phyloP scores from a whole-genome alignment of 2,797 vertebrate genomes.

The Urophycis tenuis region DNA sequence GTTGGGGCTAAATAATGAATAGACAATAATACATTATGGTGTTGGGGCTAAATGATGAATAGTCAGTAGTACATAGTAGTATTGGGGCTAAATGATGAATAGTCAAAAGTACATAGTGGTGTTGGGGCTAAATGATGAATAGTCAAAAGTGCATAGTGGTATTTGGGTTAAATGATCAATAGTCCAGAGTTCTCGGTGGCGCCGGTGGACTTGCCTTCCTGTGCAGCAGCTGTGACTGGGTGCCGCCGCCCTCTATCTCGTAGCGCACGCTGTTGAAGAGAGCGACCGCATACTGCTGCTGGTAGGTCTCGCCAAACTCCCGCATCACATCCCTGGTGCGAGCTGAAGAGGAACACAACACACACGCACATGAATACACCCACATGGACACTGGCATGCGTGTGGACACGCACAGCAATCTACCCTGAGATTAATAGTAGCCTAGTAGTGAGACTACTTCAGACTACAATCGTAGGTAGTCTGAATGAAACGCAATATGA shows the following conservation, averaged over 20 bases:
- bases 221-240: constrained; percentile 87
- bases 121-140: not conserved
- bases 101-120: no score
- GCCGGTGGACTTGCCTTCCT: constrained; percentile 76
- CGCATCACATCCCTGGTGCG: constrained; percentile 74
- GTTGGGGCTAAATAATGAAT: no score
- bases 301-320: constrained; percentile 76
- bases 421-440: no score
- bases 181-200: not conserved
- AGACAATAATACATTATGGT: no score
- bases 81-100: no score
- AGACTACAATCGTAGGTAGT: no score
- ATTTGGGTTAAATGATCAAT: no score
- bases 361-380: not conserved
- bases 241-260: constrained; percentile 82
- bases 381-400: not conserved
- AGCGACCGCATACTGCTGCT: constrained; percentile 85
- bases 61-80: no score
- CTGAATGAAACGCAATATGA: not conserved
- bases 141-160: no score
- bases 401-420: no score
- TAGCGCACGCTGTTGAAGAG: constrained; percentile 90
- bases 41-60: no score
- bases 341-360: constrained; percentile 61
- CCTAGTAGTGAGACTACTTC: no score